These are phyloP conservation scores for Anagyrus pseudococci DNA, from an alignment of 2,888 invertebrate genomes.

Conservation along the genomic window DNA sequence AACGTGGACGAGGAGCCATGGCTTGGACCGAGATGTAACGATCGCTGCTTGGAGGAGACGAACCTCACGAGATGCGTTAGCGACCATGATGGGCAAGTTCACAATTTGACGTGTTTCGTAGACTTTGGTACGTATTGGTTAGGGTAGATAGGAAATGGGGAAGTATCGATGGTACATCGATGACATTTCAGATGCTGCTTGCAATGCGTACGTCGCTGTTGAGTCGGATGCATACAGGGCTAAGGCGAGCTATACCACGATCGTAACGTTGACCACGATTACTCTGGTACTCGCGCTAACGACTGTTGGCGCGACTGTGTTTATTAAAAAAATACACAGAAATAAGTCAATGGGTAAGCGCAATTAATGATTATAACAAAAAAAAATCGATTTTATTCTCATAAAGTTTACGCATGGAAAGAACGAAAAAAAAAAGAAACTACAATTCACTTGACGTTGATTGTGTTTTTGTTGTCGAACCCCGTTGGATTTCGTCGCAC, in stretches of 20 bases:
- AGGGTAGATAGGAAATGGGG: background rate
- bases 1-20: slow-evolving; percentile 29
- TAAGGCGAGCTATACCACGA: background rate
- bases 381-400: no score
- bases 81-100: background rate
- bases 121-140: slow-evolving; percentile 22
- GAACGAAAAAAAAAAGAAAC: no score
- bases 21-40: slow-evolving; percentile 28
- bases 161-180: no score
- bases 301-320: background rate
- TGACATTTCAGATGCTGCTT: background rate
- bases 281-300: background rate
- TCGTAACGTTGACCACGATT: background rate
- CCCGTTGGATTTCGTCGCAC: no score
- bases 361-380: background rate
- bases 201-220: background rate
- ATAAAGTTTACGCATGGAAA: no score
- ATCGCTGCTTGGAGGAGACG: slow-evolving; percentile 16
- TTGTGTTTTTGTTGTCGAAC: no score
- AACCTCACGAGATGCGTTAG: slow-evolving; percentile 27
- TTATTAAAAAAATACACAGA: slow-evolving; percentile 7
- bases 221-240: background rate
- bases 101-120: slow-evolving; percentile 30
- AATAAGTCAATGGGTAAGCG: slow-evolving; percentile 9
- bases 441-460: no score